A percentile compares a stretch with the other conserved stretches of the same genome.
phyloP scores from a whole-genome alignment of 2,113 vertebrate species.

The Fulmarus glacialis region DNA sequence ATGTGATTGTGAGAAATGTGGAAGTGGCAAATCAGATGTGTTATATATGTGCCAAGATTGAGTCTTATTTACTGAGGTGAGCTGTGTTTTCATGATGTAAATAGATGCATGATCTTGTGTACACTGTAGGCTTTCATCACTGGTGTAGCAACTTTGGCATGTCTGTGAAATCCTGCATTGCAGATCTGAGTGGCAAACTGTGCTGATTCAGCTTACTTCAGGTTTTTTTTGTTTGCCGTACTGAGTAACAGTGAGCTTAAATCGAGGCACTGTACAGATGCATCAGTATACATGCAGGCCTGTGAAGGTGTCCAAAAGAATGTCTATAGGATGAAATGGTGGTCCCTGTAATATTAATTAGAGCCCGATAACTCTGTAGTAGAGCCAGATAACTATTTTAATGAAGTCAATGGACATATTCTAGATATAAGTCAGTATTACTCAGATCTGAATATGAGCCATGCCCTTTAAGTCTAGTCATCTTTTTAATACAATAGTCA shows the following conservation, averaged over 20 bases:
- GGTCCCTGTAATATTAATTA: background rate
- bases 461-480: background rate
- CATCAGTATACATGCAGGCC: accelerated
- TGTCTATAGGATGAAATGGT: background rate
- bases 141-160: background rate
- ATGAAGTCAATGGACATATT: background rate
- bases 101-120: background rate
- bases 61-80: background rate
- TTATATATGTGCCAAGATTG: background rate
- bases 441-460: background rate
- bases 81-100: background rate
- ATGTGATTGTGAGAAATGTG: background rate
- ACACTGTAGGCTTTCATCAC: background rate
- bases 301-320: background rate
- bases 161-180: background rate
- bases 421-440: background rate
- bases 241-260: background rate
- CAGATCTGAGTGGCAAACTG: background rate
- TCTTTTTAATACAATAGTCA: background rate
- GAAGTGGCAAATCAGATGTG: background rate
- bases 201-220: background rate
- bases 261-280: background rate
- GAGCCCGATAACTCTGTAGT: background rate
- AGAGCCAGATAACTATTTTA: background rate
- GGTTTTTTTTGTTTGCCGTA: background rate